A percentile compares a stretch with the other conserved stretches of the same genome.
Evolutionary conservation across 2,888 invertebrate genomes (phyloP).

Genomic region (Timandra comae): DNA sequence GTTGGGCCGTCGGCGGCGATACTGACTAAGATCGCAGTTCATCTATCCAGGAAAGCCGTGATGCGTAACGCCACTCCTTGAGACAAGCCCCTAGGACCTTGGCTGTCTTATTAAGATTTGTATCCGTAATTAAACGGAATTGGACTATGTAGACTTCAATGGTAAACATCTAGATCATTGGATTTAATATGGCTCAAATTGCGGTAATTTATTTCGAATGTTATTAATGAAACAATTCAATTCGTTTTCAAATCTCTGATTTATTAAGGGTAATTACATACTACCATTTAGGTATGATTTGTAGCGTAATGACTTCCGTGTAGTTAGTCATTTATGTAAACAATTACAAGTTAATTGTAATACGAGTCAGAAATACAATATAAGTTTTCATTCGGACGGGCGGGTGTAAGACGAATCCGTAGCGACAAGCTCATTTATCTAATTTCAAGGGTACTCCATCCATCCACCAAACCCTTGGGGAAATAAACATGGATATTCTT

Average conservation of each 20-base stretch:
- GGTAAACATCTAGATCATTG: slow-evolving; percentile 25
- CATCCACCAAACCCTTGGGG: slow-evolving; percentile 13
- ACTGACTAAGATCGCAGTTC: slow-evolving; percentile 47
- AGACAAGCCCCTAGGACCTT: slow-evolving; percentile 58
- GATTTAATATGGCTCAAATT: slow-evolving; percentile 13
- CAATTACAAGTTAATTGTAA: too few relatives aligned
- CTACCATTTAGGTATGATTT: too few relatives aligned
- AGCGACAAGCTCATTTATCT: slow-evolving; percentile 20
- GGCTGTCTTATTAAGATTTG: slow-evolving; percentile 44
- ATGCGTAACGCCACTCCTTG: slow-evolving; percentile 57
- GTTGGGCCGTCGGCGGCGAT: slow-evolving; percentile 46
- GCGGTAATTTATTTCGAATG: too few relatives aligned
- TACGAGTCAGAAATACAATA: too few relatives aligned
- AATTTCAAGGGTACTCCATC: slow-evolving; percentile 21
- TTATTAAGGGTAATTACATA: too few relatives aligned
- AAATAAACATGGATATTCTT: slow-evolving; percentile 20
- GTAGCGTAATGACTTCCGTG: too few relatives aligned
- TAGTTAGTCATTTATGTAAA: too few relatives aligned
- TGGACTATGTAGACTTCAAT: slow-evolving; percentile 34
- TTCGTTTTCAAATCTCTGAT: too few relatives aligned
- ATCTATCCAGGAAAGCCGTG: slow-evolving; percentile 34
- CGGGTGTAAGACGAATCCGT: slow-evolving; percentile 14
- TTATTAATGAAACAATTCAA: too few relatives aligned
- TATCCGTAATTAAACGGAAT: slow-evolving; percentile 39
- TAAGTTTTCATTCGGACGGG: slow-evolving; percentile 2